phyloP scores from a whole-genome alignment of 2,113 vertebrate genomes.

The Campylorhamphus procurvoides region DNA sequence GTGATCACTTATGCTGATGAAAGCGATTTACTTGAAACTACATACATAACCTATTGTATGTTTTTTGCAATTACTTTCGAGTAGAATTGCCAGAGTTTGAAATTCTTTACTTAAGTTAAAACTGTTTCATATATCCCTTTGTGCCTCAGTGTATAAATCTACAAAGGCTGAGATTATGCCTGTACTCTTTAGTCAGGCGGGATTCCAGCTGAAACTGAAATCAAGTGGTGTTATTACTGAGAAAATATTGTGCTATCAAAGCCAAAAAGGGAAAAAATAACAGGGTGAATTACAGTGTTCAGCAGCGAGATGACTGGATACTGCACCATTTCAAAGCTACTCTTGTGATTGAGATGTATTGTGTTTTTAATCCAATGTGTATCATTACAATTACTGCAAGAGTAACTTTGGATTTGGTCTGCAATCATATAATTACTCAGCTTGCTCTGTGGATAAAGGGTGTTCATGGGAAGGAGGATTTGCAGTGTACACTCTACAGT shows the following conservation, averaged over 20 bases:
- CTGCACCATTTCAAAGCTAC: not conserved
- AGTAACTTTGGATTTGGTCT: not conserved
- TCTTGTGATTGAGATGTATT: not conserved
- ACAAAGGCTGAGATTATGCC: conserved; percentile 1
- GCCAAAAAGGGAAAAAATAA: not conserved
- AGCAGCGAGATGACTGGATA: not conserved
- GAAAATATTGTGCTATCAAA: conserved; percentile 35
- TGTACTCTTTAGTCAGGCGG: not conserved
- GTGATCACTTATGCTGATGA: not conserved
- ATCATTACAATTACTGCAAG: not conserved
- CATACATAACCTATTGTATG: not conserved
- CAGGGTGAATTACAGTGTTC: not conserved
- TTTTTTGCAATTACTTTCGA: not conserved
- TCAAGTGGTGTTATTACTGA: conserved; percentile 2
- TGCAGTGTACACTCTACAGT: not conserved
- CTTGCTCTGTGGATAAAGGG: not conserved
- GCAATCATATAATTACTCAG: not conserved
- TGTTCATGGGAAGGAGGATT: not conserved
- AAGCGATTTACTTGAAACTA: conserved; percentile 5
- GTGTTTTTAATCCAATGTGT: not conserved
- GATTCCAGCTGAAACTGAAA: conserved; percentile 26
- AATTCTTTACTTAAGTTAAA: conserved; percentile 13
- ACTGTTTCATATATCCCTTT: conserved; percentile 16
- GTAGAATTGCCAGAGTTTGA: not conserved
- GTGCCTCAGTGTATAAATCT: conserved; percentile 11